Base-by-base conservation (phyloP, 2,797 vertebrate species). In the Acestrorhynchus altus region DNA sequence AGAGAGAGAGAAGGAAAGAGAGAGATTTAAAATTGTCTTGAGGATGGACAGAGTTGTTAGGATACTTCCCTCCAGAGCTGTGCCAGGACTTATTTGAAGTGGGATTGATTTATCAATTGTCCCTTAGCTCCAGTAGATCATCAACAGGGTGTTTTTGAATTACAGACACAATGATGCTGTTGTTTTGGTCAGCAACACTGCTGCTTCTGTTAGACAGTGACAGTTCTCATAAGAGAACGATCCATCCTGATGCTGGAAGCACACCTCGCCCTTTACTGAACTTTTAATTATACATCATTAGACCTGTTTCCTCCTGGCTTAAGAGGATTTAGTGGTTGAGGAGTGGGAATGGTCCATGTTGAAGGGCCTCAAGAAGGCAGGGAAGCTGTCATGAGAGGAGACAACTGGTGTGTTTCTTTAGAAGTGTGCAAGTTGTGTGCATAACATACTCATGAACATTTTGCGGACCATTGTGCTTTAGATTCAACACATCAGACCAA, bases 281-380 rank as follows among this genome's bases (percentile, higher is more conserved):
- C 73, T 66, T 56, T 44, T 76, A 72, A 82, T 61, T 69, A 52
- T 65, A 64, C 73, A 73, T 68, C 31, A 81, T 81, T 81, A 78
- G 64, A 74, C 63, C 72, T 73, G 47, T 66, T 68, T 69, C 31
- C 61, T 63, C 18, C 57, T 35, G 39, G 56, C 63, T 56, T 79
- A 79, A 79, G 78, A 76, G 72, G 63, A 72, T 79, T 79, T 76
- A 67, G 73, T 20, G n/a, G 57, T 76, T 49, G 76, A 72, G 42
- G 49, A 54, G 47, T 44, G 73, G 61, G 72, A 71, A 70, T 51
- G 46, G 56, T 66, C 68, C 26, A 72, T 60, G 20, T 1, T 24
- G 68, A 40, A 26, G 26, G 39, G 13, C 64, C 56, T 73, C 15
- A 15, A n/a, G 18, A 70, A 15, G 57, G 51, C 47, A 56, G 40